phyloP scores from a whole-genome alignment of 1,140 invertebrate genomes.

The Bombus cullumanus region DNA sequence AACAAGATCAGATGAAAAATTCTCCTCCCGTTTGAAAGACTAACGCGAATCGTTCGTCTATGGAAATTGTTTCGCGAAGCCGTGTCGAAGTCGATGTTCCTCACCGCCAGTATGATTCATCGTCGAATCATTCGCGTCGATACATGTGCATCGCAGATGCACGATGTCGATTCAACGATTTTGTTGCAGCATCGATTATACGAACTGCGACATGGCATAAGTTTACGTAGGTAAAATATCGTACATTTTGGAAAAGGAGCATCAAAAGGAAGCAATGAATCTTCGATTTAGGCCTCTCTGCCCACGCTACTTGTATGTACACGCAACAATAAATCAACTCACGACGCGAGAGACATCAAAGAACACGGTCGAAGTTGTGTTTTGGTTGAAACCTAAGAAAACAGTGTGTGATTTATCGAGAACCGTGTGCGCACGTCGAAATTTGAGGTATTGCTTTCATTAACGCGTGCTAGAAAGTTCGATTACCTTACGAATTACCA shows the following conservation, averaged over 20 bases:
- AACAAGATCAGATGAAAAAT: not conserved
- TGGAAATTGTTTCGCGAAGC: slow-evolving; percentile 5
- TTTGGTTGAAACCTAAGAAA: not conserved
- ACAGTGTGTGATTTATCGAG: slow-evolving; percentile 13
- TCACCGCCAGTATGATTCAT: slow-evolving; percentile 45
- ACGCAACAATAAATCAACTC: slow-evolving; percentile 16
- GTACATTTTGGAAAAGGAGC: no score
- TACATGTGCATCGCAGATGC: slow-evolving; percentile 32
- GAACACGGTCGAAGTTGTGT: not conserved
- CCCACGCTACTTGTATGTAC: not conserved
- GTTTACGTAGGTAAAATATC: not conserved
- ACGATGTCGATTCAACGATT: slow-evolving; percentile 15
- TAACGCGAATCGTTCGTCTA: not conserved
- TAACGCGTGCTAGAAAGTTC: not conserved
- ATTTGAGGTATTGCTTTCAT: not conserved
- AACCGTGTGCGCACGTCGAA: no score
- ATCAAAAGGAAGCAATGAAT: not conserved
- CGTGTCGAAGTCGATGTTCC: not conserved
- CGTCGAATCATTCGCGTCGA: slow-evolving; percentile 50
- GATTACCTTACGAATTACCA: not conserved
- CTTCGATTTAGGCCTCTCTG: not conserved
- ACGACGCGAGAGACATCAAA: slow-evolving; percentile 20
- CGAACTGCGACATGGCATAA: not conserved
- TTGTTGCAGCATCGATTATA: slow-evolving; percentile 5
- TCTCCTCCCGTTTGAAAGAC: not conserved